Conservation (phyloP, 2,113 vertebrate species). For the Chunga burmeisteri region DNA sequence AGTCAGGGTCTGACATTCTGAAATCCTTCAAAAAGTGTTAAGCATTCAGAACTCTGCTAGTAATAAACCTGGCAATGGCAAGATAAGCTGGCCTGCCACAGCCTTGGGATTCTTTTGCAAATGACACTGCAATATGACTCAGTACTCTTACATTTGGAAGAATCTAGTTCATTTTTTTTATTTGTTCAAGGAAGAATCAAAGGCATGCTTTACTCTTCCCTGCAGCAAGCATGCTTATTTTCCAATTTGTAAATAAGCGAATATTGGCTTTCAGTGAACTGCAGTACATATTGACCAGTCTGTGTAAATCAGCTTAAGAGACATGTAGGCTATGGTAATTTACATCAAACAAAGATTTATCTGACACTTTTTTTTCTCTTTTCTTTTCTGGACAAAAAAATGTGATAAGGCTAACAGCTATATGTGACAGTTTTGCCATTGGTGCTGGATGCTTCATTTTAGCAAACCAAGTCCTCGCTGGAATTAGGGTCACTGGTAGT, state of each 20-base stretch:
- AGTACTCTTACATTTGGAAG: not conserved
- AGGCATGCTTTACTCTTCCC: not conserved
- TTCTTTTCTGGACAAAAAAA: not conserved
- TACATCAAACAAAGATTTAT: not conserved
- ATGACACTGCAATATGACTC: conserved; percentile 13
- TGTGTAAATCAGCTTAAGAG: not conserved
- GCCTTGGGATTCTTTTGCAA: not conserved
- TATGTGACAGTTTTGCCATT: not conserved
- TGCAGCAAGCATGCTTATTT: not conserved
- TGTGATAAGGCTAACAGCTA: not conserved
- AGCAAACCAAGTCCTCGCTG: not conserved
- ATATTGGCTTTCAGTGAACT: not conserved
- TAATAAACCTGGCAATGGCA: conserved; percentile 6
- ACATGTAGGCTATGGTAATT: not conserved
- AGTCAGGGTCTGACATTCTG: conserved; percentile 45
- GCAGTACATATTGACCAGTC: not conserved
- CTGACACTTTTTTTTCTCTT: not conserved
- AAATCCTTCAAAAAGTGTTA: conserved; percentile 49
- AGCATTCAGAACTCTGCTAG: conserved; percentile 42
- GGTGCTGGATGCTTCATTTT: not conserved
- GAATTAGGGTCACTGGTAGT: not conserved
- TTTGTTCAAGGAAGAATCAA: conserved; percentile 11
- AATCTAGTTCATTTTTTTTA: not conserved
- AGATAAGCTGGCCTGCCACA: conserved; percentile 2
- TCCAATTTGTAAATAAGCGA: conserved; percentile 3